Percentiles rank a stretch among this genome's conserved stretches.
Evolutionary conservation across 2,888 invertebrate genomes (phyloP).

Genomic region (Diaperis boleti): DNA sequence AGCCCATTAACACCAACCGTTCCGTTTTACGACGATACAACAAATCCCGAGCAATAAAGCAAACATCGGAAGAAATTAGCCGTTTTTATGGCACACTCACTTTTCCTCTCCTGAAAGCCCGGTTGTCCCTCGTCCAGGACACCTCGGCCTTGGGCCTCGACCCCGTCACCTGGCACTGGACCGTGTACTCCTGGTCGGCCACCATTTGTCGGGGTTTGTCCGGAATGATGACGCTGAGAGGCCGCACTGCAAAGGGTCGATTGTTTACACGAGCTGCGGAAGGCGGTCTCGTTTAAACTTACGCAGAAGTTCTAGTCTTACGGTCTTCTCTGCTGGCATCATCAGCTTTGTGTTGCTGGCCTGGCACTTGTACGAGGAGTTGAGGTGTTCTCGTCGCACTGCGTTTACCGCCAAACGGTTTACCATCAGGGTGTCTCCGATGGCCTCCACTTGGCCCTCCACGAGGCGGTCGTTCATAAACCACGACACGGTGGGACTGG

Average conservation of each 20-base stretch:
- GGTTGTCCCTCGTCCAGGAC: conserved; percentile 86
- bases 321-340: conserved; percentile 84
- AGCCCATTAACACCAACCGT: neutral
- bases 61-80: conserved; percentile 39
- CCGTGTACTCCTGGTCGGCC: conserved; percentile 82
- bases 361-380: conserved; percentile 89
- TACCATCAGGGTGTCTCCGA: conserved; percentile 81
- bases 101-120: conserved; percentile 81
- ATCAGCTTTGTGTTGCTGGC: conserved; percentile 90
- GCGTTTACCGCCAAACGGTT: conserved; percentile 82
- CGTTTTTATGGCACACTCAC: conserved; percentile 64
- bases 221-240: conserved; percentile 80
- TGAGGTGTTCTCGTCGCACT: conserved; percentile 81
- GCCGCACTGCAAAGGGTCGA: conserved; percentile 76
- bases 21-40: conserved; percentile 7
- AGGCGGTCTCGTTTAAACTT: conserved; percentile 66
- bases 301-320: conserved; percentile 87
- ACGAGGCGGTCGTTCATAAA: conserved; percentile 79
- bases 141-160: conserved; percentile 89
- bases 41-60: conserved; percentile 32
- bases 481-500: conserved; percentile 89
- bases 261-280: conserved; percentile 22
- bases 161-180: conserved; percentile 86
- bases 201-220: conserved; percentile 83
- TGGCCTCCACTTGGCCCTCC: conserved; percentile 78